Base-by-base conservation (phyloP, 2,888 invertebrate species). In the Laothoe populi region DNA sequence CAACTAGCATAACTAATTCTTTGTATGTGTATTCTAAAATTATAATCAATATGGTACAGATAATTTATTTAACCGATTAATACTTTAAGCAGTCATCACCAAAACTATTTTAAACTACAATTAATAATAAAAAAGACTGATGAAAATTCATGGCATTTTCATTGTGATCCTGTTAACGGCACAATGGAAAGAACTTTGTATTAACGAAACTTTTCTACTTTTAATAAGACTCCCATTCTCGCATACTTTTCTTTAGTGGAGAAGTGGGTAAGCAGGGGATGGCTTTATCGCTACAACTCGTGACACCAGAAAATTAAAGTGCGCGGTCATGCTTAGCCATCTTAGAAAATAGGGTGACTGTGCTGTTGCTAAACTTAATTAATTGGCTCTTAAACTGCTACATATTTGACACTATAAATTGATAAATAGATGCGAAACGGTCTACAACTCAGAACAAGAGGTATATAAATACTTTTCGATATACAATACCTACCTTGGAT, bases 231-330 rank as follows among this genome's bases (percentile, higher is more conserved):
- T 78, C 77, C 83, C 83, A 88, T 90, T 90, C 87, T 82, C 77
- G 87, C 86, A 86, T 87, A 87, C 88, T 89, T 85, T 84, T 77
- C 78, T 78, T 82, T 78, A 79, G 75, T 77, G 75, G 75, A 70
- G 72, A 80, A 82, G 75, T 74, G 78, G 77, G 77, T 69, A 70
- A 71, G 71, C 70, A 71, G 71, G 74, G 80, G 75, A 82, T 72
- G 75, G 82, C 82, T 84, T 89, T 90, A 90, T 89, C 88, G 87
- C 82, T 79, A 77, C 83, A 82, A 85, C 82, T 84, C 84, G 89
- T 87, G 88, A 88, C 90, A 88, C 84, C 85, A 88, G 88, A 90
- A 90, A 90, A 90, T 91, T 90, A 88, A 92, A 91, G 88, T 82
- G 88, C 84, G 69, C 64, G 71, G 87, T 92, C 91, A 92, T 81